Conservation (phyloP, 2,888 invertebrate genomes). For the Eupithecia dodoneata region DNA sequence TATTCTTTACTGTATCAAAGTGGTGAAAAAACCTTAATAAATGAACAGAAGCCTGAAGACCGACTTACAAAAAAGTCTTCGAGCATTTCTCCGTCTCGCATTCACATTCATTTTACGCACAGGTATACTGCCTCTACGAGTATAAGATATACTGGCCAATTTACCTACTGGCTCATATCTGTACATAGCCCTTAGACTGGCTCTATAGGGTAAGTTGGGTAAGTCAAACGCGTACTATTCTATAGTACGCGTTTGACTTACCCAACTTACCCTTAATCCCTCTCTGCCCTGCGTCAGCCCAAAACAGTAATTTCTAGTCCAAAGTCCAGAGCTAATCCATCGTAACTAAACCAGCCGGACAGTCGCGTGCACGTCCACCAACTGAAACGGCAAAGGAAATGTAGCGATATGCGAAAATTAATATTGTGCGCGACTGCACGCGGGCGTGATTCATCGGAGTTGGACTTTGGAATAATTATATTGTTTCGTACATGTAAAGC, state of each 20-base stretch:
- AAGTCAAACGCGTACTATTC: too few relatives aligned
- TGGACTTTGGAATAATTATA: conserved; percentile 13
- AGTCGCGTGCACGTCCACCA: conserved; percentile 23
- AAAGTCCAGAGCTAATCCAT: conserved; percentile 8
- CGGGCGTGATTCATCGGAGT: conserved; percentile 24
- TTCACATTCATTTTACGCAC: background rate
- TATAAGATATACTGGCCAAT: too few relatives aligned
- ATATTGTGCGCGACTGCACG: conserved; percentile 23
- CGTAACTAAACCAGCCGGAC: conserved; percentile 4
- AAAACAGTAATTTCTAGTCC: background rate
- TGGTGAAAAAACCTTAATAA: background rate
- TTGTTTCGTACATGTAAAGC: background rate
- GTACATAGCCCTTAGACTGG: too few relatives aligned
- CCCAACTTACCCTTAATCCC: background rate
- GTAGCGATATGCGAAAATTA: conserved; percentile 30
- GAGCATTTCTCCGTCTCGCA: background rate
- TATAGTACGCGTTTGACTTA: background rate
- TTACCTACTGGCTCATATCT: too few relatives aligned
- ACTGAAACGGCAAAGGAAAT: conserved; percentile 22
- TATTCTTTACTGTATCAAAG: background rate
- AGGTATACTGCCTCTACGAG: too few relatives aligned
- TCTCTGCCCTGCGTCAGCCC: background rate
- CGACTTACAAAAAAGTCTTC: background rate
- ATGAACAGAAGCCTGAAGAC: background rate
- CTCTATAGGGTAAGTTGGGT: too few relatives aligned